These are phyloP conservation scores for Drosophila subsilvestris DNA, from an alignment of 2,888 invertebrate genomes.

Conservation along the genomic window DNA sequence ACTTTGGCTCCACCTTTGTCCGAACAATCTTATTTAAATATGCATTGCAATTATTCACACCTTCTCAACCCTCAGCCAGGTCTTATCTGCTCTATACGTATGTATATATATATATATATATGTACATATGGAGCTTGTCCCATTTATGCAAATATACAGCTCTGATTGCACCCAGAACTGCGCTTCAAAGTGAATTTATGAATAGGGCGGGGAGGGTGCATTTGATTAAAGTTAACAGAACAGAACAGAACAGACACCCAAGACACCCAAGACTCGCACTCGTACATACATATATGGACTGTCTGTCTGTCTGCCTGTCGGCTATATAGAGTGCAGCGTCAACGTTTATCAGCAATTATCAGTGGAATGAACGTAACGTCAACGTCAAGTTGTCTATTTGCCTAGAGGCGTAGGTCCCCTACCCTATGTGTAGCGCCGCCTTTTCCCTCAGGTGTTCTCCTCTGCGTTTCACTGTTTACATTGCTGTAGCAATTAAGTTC, in stretches of 20 bases:
- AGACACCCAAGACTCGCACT: conserved; percentile 18
- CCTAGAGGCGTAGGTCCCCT: conserved; percentile 63
- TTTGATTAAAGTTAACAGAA: conserved; percentile 69
- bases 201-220: conserved; percentile 23
- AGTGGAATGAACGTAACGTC: conserved; percentile 11
- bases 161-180: conserved; percentile 62
- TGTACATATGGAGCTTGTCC: conserved; percentile 16
- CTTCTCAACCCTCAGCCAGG: conserved; percentile 17
- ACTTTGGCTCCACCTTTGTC: conserved; percentile 9
- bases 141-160: conserved; percentile 61
- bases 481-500: conserved; percentile 49
- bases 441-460: conserved; percentile 28
- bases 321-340: conserved; percentile 37
- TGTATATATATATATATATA: neutral
- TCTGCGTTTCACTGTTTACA: conserved; percentile 53
- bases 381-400: conserved; percentile 48
- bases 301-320: neutral
- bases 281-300: conserved; percentile 8
- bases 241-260: conserved; percentile 32
- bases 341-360: conserved; percentile 67
- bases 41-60: conserved; percentile 29
- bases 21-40: conserved; percentile 12
- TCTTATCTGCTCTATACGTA: conserved; percentile 47
- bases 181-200: conserved; percentile 24
- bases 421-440: conserved; percentile 32